These are phyloP conservation scores for Calcarius lapponicus DNA, from an alignment of 2,797 vertebrate species.

Conservation along the genomic window DNA sequence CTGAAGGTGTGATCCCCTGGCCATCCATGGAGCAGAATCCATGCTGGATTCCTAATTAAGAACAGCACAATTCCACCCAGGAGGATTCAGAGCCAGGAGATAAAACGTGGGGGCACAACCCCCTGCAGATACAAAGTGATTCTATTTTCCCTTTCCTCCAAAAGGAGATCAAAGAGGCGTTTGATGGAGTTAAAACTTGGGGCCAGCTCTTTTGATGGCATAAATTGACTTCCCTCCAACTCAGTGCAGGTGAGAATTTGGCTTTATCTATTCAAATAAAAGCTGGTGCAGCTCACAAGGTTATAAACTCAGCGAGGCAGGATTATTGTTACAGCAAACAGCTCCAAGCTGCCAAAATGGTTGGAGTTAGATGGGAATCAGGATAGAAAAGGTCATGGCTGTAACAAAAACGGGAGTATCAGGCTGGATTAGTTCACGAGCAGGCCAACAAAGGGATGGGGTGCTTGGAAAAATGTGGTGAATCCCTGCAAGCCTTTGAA, in stretches of 20 bases:
- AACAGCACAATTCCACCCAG: neutral
- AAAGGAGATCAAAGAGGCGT: conserved; percentile 58
- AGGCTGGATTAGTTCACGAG: neutral
- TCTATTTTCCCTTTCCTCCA: conserved; percentile 38
- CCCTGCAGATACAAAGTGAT: neutral
- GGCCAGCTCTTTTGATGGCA: conserved; percentile 68
- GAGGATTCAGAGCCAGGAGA: neutral
- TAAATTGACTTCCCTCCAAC: conserved; percentile 53
- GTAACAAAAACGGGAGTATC: neutral
- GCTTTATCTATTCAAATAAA: conserved; percentile 50
- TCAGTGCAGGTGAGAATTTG: conserved; percentile 54
- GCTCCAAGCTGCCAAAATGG: neutral
- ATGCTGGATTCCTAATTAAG: accelerated
- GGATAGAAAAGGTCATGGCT: conserved; percentile 43
- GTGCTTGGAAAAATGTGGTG: neutral
- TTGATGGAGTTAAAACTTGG: conserved; percentile 53
- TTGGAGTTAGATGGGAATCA: neutral
- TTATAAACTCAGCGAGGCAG: neutral
- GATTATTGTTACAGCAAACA: neutral
- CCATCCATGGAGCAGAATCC: neutral
- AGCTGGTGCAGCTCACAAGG: neutral
- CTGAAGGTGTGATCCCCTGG: accelerated
- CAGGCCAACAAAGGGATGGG: neutral
- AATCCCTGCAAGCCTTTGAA: conserved; percentile 31
- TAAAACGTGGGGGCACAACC: neutral